Base-by-base conservation (phyloP, 2,797 vertebrate genomes). In the Cuniculus paca region DNA sequence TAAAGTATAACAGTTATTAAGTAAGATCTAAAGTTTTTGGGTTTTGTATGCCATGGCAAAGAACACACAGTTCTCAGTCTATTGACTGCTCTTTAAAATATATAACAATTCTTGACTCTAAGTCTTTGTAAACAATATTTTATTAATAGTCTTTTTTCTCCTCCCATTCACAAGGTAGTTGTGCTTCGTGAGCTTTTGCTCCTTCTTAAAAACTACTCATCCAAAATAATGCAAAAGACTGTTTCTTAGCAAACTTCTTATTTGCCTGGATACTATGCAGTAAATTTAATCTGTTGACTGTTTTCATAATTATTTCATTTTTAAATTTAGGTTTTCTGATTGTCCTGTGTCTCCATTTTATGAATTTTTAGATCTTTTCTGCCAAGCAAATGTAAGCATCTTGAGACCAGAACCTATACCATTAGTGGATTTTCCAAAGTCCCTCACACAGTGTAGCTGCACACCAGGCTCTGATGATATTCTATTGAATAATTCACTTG, bases 21-120 rank as follows among this genome's bases (percentile, higher is more conserved):
- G 1, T 0, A n/a, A 34, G 26, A 7, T 16, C 12, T 2, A 6
- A 11, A 10, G 2, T 0, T 24, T 1, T 5, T 1, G 36, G 28
- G 10, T 3, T 26, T 13, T 26, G 6, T 8, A 14, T 3, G 4
- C 3, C 8, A 1, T 10, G 11, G 28, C 8, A 1, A 78, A n/a
- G 17, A 17, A 6, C 0, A 9, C 1, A 5, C 0, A 11, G 5
- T 1, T 3, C 65, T 60, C 17, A 1, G 5, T 12, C 34, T 14
- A 34, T 22, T 28, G 8, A 31, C 48, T 13, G 0, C 45, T 56
- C 19, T 48, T n/a, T 39, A 5, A 10, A 28, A 2, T 22, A 4
- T 13, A 16, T 45, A 12, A 48, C 22, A 11, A 13, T 14, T 20
- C 34, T 63, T 50, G 28, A 36, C 75, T 6, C 36, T 10, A 12